Conservation (phyloP, 1,140 invertebrate genomes). For the Procambarus virginalis region DNA sequence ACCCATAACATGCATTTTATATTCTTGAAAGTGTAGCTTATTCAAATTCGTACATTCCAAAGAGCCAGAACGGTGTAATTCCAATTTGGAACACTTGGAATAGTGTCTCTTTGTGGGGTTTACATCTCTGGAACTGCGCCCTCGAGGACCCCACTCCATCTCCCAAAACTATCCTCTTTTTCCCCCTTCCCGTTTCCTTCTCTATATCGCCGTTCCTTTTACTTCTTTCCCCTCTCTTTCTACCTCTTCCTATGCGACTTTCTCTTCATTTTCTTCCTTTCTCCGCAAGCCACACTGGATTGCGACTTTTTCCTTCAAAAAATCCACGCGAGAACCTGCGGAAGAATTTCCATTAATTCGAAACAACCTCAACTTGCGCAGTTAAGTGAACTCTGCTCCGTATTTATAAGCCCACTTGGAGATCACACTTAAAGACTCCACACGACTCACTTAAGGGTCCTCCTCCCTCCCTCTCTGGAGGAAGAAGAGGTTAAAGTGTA, state of each 20-base stretch:
- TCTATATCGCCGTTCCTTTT: background rate
- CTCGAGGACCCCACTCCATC: too few species aligned
- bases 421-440: background rate
- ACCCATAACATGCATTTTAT: too few species aligned
- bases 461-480: background rate
- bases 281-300: background rate
- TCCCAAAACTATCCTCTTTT: background rate
- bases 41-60: too few species aligned
- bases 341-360: slow-evolving; percentile 15
- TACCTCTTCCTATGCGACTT: too few species aligned
- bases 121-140: too few species aligned
- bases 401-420: background rate
- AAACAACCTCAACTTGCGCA: slow-evolving; percentile 7
- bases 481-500: too few species aligned
- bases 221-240: too few species aligned
- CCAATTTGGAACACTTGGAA: too few species aligned
- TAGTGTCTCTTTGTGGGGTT: too few species aligned
- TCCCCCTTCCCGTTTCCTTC: background rate
- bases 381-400: background rate
- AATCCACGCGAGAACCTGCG: background rate
- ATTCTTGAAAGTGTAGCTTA: too few species aligned
- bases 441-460: background rate
- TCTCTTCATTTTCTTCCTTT: background rate
- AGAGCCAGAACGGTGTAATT: too few species aligned
- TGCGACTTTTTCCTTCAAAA: background rate